Percentiles rank a stretch among this genome's conserved stretches.
These are phyloP conservation scores for Castor canadensis DNA, from an alignment of 2,113 vertebrate genomes.

Conservation along the genomic window DNA sequence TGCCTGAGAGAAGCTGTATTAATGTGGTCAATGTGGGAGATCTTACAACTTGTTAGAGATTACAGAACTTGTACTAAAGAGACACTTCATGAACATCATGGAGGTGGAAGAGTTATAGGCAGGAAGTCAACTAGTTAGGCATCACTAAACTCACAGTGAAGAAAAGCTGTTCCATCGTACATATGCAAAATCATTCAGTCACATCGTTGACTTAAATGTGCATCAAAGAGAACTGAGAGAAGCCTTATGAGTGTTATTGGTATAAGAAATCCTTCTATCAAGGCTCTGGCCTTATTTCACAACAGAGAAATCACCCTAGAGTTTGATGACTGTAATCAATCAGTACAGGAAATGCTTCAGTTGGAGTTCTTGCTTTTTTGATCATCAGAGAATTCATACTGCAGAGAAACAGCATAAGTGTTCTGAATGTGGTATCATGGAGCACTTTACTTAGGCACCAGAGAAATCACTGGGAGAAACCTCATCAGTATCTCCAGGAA, in stretches of 20 bases:
- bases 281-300: not conserved
- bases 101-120: not conserved
- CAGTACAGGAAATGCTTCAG: not conserved
- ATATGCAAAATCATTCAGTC: not conserved
- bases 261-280: not conserved
- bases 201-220: not conserved
- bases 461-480: not conserved
- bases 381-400: not conserved
- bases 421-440: not conserved
- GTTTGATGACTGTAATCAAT: not conserved
- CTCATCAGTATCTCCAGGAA: not conserved
- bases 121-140: constrained; percentile 11
- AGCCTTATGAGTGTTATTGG: not conserved
- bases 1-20: not conserved
- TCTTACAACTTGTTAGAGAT: not conserved
- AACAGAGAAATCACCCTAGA: not conserved
- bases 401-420: not conserved
- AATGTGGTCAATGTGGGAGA: not conserved
- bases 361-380: not conserved
- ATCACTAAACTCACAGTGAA: constrained; percentile 41
- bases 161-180: not conserved
- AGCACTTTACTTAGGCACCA: not conserved
- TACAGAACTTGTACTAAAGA: not conserved
- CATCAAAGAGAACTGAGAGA: not conserved
- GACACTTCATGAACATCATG: not conserved